Conservation (phyloP, 2,888 invertebrate genomes). For the Drosophila barbarae region DNA sequence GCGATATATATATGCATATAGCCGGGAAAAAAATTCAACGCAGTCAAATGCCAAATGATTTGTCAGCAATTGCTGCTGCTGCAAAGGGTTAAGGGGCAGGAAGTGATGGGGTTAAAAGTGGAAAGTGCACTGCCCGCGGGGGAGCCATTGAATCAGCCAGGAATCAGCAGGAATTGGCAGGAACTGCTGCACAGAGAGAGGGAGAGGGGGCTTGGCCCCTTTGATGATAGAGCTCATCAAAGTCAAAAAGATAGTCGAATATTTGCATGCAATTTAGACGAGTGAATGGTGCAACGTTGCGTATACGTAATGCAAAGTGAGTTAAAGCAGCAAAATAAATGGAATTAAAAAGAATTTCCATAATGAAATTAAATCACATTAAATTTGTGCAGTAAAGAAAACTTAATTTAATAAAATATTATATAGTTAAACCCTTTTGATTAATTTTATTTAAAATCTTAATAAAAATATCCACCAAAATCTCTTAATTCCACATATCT, state of each 20-base stretch:
- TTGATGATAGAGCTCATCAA: conserved; percentile 28
- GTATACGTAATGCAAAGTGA: conserved; percentile 3
- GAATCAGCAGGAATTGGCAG: conserved; percentile 6
- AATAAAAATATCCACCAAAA: too few species aligned
- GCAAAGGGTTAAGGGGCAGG: conserved; percentile 10
- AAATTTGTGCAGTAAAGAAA: not conserved
- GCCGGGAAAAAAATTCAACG: conserved; percentile 26
- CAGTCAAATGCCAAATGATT: conserved; percentile 73
- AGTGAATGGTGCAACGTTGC: conserved; percentile 1
- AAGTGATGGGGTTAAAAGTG: conserved; percentile 15
- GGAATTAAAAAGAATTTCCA: not conserved
- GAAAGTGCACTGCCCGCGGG: conserved; percentile 32
- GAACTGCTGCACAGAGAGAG: conserved; percentile 1
- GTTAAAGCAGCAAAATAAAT: not conserved
- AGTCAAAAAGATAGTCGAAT: conserved; percentile 22
- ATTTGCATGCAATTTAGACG: conserved; percentile 21
- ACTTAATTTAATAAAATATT: not conserved
- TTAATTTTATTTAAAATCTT: too few species aligned
- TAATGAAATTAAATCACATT: not conserved
- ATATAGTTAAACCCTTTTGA: too few species aligned
- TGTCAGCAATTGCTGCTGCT: conserved; percentile 64
- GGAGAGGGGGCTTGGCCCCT: not conserved
- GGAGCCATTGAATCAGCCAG: conserved; percentile 1
- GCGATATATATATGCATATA: conserved; percentile 10
- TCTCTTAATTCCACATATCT: not conserved